phyloP scores from a whole-genome alignment of 2,888 invertebrate species.

The Phalera bucephala region DNA sequence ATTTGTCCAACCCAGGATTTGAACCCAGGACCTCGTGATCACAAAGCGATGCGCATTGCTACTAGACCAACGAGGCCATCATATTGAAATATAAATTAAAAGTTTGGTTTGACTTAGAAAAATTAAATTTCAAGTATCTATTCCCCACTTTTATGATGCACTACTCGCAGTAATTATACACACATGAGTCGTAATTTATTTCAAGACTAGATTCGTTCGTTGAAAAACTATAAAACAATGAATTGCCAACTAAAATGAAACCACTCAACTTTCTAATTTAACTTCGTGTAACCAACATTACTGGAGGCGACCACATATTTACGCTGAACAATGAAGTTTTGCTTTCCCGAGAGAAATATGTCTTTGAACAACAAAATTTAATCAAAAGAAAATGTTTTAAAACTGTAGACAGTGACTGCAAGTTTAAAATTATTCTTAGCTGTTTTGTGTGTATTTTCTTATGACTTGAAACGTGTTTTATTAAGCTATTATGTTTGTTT shows the following conservation, averaged over 20 bases:
- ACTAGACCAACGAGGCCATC: too few relatives aligned
- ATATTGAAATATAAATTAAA: too few relatives aligned
- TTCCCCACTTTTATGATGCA: too few relatives aligned
- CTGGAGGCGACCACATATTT: slow-evolving; percentile 27
- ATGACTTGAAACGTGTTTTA: background rate
- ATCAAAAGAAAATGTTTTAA: slow-evolving; percentile 12
- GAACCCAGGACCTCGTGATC: too few relatives aligned
- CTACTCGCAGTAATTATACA: too few relatives aligned
- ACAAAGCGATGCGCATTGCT: too few relatives aligned
- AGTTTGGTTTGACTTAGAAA: too few relatives aligned
- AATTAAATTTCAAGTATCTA: too few relatives aligned
- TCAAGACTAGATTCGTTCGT: background rate
- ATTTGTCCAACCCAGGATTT: too few relatives aligned
- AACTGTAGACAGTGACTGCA: background rate
- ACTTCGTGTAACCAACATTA: slow-evolving; percentile 25
- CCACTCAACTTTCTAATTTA: slow-evolving; percentile 32
- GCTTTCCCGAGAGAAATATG: slow-evolving; percentile 29
- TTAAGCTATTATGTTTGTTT: too few relatives aligned
- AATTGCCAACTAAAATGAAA: slow-evolving; percentile 13
- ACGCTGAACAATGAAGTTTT: slow-evolving; percentile 20
- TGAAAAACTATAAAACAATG: slow-evolving; percentile 1
- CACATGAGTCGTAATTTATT: too few relatives aligned
- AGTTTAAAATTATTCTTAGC: background rate
- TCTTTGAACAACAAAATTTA: slow-evolving; percentile 20
- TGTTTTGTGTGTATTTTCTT: background rate